Base-by-base conservation (phyloP, 2,113 vertebrate species). In the Prionailurus viverrinus region DNA sequence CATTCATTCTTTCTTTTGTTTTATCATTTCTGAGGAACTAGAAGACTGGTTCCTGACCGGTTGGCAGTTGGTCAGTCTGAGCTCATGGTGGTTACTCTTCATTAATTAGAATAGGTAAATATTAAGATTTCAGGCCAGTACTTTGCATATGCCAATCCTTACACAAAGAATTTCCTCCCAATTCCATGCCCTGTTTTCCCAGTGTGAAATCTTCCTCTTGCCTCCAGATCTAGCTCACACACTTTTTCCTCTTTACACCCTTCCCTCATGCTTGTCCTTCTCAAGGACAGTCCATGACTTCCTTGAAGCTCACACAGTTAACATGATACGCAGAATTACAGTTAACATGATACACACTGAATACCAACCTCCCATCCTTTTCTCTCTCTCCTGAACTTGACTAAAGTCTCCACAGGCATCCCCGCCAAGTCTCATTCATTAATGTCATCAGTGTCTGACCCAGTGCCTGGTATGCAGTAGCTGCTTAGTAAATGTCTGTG, bases 321-420 rank as follows among this genome's bases (percentile, higher is more conserved):
- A 53, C 27, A 45, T 19, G 1, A 13, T 0, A 7, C 3, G 3
- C 23, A 11, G 45, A 45, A 45, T 45, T 45, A 21, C 0, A 0
- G 5, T 41, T 66, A 79, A 53, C 27, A 45, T 19, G 1, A 10
- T 0, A 7, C 4, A 4, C 23, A 11, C 11, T 71, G 36, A 94
- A 45, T 48, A 27, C 7, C 14, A n/a, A 53, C 19, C 6, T 71
- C 1, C 0, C 13, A 33, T 29, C 8, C 69, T 1, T 25, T 90
- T 78, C 45, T 84, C 5, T 80, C 55, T 94, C 39, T 68, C 71
- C 36, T 25, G 55, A 21, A 19, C 63, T 27, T 88, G 55, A n/a
- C 41, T 36, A 19, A 71, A 33, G 15, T 80, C 45, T 71, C 63
- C 21, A 41, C 1, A n/a, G 31, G 25, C 6, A 8, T 91, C 73